Evolutionary conservation across 2,888 invertebrate genomes (phyloP), one percentile per base, ranked within the genome.

Genomic region (Zootermopsis nevadensis): DNA sequence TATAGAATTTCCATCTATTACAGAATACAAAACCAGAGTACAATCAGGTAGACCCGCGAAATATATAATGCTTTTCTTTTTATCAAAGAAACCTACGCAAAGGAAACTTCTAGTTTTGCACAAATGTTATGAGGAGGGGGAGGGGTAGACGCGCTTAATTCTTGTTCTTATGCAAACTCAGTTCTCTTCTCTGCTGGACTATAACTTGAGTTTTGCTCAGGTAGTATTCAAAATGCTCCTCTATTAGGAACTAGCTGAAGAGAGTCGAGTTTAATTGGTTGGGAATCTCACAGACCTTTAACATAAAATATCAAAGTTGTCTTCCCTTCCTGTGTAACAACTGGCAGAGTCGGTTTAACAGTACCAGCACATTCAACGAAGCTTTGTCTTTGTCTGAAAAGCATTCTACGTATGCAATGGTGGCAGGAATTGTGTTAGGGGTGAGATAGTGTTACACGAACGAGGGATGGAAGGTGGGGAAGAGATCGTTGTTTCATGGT

Each of bases 341-440:
- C n/a, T n/a, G n/a, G n/a, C n/a, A n/a, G n/a, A n/a, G n/a, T 15
- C 19, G 48, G 48, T 1, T 4, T n/a, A 27, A 38, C 38, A n/a
- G n/a, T 74, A 3, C 74, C 10, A 24, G n/a, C 60, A 60, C 12
- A 60, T 27, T 27, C 60, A 82, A 82, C 79, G 79, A 82, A 82
- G 42, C 82, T 77, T 82, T 82, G 79, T 82, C 79, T 77, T 67
- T 27, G 27, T n/a, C 35, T 35, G 60, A 76, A 76, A 60, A 76
- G 74, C 53, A 33, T 53, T 82, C 55, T 33, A 38, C 15, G 19
- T 76, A n/a, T n/a, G n/a, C n/a, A 35, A 48, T 48, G n/a, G 60
- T 27, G 48, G 81, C 27, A 81, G 81, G 48, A 42, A 72, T 33
- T 31, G 72, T 22, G 24, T 33, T 24, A 72, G 33, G 72, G 72